These are phyloP conservation scores for Colistium nudipinnis DNA, from an alignment of 2,113 vertebrate species.

Conservation along the genomic window DNA sequence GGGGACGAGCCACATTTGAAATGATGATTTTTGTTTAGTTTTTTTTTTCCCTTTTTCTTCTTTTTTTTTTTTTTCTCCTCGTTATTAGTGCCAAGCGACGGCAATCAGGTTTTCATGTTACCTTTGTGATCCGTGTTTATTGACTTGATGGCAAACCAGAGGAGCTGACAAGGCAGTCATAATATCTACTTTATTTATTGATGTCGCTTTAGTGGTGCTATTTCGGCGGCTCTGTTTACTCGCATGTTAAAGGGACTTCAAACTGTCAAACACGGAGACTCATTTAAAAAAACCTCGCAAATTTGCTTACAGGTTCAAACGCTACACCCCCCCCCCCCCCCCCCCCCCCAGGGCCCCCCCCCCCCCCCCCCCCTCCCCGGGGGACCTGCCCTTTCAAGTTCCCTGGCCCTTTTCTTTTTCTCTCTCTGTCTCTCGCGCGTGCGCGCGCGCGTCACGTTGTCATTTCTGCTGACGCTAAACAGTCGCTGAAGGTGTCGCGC, in stretches of 20 bases:
- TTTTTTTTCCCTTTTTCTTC: too few relatives aligned
- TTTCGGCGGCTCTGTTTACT: slow-evolving; percentile 37
- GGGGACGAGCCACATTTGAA: slow-evolving; percentile 63
- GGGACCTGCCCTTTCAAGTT: slow-evolving; percentile 18
- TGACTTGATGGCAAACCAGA: slow-evolving; percentile 69
- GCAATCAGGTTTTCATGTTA: slow-evolving; percentile 61
- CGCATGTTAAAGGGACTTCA: slow-evolving; percentile 2
- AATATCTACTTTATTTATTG: slow-evolving; percentile 52
- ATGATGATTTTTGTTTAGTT: slow-evolving; percentile 66
- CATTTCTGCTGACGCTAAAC: slow-evolving; percentile 73
- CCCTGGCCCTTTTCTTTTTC: slow-evolving; percentile 36
- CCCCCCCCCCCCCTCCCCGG: not conserved
- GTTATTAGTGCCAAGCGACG: slow-evolving; percentile 53
- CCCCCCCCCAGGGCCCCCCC: too few relatives aligned
- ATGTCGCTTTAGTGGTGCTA: slow-evolving; percentile 17
- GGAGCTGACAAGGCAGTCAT: slow-evolving; percentile 56
- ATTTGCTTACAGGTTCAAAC: slow-evolving; percentile 20
- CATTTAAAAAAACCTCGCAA: slow-evolving; percentile 32
- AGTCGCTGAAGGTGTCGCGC: slow-evolving; percentile 71
- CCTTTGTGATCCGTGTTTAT: slow-evolving; percentile 75
- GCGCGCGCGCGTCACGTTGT: slow-evolving; percentile 55
- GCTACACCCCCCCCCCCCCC: not conserved
- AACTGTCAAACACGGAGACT: slow-evolving; percentile 32
- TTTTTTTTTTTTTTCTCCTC: slow-evolving; percentile 56
- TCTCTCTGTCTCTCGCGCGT: too few relatives aligned